Conservation (phyloP, 2,113 vertebrate species). For the Oryzias curvinotus region DNA sequence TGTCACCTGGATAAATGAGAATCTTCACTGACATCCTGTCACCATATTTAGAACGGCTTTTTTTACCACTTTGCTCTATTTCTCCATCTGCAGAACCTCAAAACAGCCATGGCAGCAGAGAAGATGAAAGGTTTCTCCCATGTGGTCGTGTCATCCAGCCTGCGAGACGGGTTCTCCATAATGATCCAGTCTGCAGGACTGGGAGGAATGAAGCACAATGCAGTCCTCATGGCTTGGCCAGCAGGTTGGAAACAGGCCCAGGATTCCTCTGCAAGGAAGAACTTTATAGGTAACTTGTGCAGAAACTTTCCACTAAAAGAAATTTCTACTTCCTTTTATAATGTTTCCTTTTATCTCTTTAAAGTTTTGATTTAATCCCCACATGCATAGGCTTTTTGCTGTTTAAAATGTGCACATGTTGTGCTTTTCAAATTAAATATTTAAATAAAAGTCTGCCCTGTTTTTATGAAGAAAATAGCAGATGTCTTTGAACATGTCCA, state of each 20-base stretch:
- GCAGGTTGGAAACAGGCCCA: slow-evolving; percentile 80
- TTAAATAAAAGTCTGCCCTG: too few species aligned
- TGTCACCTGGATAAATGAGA: too few species aligned
- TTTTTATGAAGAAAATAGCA: too few species aligned
- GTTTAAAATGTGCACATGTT: too few species aligned
- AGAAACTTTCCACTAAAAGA: neutral
- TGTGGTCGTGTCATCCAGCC: slow-evolving; percentile 87
- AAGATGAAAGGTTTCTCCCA: slow-evolving; percentile 94
- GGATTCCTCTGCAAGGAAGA: slow-evolving; percentile 82
- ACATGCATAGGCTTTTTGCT: neutral
- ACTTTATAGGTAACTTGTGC: slow-evolving; percentile 85
- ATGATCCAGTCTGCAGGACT: slow-evolving; percentile 94
- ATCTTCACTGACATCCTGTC: too few species aligned
- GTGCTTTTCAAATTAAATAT: too few species aligned
- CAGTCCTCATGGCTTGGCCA: slow-evolving; percentile 93
- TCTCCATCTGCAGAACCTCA: slow-evolving; percentile 80
- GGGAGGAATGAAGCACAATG: slow-evolving; percentile 95
- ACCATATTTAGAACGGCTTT: neutral
- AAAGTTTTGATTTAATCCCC: neutral
- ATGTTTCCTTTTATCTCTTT: neutral
- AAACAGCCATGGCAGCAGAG: slow-evolving; percentile 84
- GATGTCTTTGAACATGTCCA: neutral
- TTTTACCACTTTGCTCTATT: neutral
- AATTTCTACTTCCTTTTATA: too few species aligned
- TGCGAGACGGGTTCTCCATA: slow-evolving; percentile 90